Conservation (phyloP, 1,140 invertebrate species). For the Aculops lycopersici region DNA sequence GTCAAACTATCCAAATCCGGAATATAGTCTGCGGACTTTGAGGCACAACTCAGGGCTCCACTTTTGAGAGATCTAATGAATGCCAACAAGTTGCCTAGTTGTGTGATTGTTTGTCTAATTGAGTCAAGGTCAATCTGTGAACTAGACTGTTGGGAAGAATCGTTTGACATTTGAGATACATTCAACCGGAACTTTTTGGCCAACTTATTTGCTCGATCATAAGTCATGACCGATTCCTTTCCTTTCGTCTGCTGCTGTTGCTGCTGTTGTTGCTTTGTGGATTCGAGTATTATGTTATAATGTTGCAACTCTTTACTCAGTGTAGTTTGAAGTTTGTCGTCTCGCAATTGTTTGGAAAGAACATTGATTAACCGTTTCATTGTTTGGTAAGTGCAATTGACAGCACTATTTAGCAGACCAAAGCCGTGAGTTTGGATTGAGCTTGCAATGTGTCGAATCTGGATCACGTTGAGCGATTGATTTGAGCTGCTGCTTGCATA, state of each 20-base stretch:
- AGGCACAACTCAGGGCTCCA: conserved; percentile 63
- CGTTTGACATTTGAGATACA: conserved; percentile 38
- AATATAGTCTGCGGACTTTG: conserved; percentile 58
- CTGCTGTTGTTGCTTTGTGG: background rate
- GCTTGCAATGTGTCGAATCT: conserved; percentile 77
- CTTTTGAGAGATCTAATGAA: conserved; percentile 77
- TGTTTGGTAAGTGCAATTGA: conserved; percentile 88
- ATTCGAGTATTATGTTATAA: too few species aligned
- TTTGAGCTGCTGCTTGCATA: background rate
- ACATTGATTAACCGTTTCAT: conserved; percentile 78
- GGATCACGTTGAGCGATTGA: conserved; percentile 62
- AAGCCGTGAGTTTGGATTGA: conserved; percentile 87
- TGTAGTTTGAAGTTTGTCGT: conserved; percentile 73
- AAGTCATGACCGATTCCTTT: conserved; percentile 30
- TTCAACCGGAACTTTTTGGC: conserved; percentile 57
- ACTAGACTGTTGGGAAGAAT: too few species aligned
- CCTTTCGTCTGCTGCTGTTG: conserved; percentile 1
- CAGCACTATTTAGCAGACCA: conserved; percentile 85
- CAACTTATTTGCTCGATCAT: conserved; percentile 74
- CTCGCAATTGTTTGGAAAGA: conserved; percentile 89
- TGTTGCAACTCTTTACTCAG: conserved; percentile 4
- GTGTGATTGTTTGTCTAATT: conserved; percentile 60
- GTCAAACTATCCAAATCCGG: conserved; percentile 37
- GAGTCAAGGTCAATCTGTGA: conserved; percentile 53
- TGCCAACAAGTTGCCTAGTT: conserved; percentile 85